Percentiles rank a stretch among this genome's conserved stretches.
Conservation (phyloP, 2,888 invertebrate species). For the Phasia obesa region DNA sequence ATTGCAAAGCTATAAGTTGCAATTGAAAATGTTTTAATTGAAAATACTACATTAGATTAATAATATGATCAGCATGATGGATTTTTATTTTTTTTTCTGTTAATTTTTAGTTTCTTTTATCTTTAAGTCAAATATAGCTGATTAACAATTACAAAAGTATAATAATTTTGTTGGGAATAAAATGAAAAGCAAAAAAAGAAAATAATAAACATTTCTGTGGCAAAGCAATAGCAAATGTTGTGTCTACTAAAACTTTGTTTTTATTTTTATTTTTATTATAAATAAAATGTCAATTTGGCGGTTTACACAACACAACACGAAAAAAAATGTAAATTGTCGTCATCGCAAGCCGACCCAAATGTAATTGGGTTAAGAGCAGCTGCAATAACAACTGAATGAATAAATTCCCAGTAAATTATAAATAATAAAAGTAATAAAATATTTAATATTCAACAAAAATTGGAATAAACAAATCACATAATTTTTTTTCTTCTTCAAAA, state of each 20-base stretch:
- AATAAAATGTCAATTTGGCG: conserved; percentile 1
- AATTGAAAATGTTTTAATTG: too few relatives aligned
- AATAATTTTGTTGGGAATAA: too few relatives aligned
- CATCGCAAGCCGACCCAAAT: conserved; percentile 31
- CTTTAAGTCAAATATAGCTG: too few relatives aligned
- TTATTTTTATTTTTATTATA: background rate
- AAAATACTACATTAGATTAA: too few relatives aligned
- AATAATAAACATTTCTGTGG: too few relatives aligned
- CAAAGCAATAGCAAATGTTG: too few relatives aligned
- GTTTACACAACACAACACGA: background rate
- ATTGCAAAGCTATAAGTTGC: too few relatives aligned
- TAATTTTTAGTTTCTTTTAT: too few relatives aligned
- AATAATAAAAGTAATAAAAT: conserved; percentile 1
- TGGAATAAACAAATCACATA: background rate
- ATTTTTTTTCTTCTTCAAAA: background rate
- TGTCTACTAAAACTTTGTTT: background rate
- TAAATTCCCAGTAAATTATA: conserved; percentile 17
- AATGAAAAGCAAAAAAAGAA: too few relatives aligned
- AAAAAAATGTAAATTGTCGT: conserved; percentile 1
- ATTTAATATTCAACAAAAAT: conserved; percentile 19
- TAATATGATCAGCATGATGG: too few relatives aligned
- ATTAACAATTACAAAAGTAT: too few relatives aligned
- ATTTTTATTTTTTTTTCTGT: too few relatives aligned
- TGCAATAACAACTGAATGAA: background rate
- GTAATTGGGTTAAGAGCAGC: background rate